phyloP scores from a whole-genome alignment of 2,113 vertebrate species.

The Ibidorhyncha struthersii region DNA sequence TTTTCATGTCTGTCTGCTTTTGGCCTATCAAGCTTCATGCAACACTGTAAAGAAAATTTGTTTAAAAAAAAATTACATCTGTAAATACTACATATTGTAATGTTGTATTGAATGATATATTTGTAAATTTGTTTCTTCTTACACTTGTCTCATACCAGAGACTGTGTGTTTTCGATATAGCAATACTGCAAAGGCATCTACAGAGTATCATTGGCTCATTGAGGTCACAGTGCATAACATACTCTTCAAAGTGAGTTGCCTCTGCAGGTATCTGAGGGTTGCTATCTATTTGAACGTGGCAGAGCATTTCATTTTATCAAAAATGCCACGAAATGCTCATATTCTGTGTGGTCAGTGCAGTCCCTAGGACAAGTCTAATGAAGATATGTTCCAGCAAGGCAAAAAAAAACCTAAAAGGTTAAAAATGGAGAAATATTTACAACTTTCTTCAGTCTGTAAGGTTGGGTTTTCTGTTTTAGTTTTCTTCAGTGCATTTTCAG shows the following conservation, averaged over 20 bases:
- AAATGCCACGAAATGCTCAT: slow-evolving; percentile 67
- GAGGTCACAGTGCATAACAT: background rate
- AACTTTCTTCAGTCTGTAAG: slow-evolving; percentile 57
- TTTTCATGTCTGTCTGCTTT: background rate
- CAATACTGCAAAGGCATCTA: background rate
- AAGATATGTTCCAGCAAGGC: slow-evolving; percentile 68
- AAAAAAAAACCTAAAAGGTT: slow-evolving; percentile 59
- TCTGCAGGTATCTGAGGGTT: slow-evolving; percentile 71
- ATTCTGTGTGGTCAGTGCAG: slow-evolving; percentile 67
- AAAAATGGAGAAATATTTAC: slow-evolving; percentile 77
- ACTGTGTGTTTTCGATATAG: background rate
- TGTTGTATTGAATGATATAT: background rate
- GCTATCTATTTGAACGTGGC: slow-evolving; percentile 75
- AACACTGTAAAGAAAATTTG: slow-evolving; percentile 4
- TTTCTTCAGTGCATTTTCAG: slow-evolving; percentile 64
- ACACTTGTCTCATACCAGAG: background rate
- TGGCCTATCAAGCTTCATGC: slow-evolving; percentile 7
- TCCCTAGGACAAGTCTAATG: slow-evolving; percentile 62
- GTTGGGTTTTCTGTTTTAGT: slow-evolving; percentile 39
- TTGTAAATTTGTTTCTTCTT: background rate
- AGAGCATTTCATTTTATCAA: slow-evolving; percentile 67
- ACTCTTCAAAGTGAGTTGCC: slow-evolving; percentile 32
- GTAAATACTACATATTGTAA: background rate
- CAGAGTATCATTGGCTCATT: background rate
- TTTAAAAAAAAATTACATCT: background rate